A percentile compares a stretch with the other conserved stretches of the same genome.
These are phyloP conservation scores for Pachycephala philippinensis DNA, from an alignment of 2,113 vertebrate genomes.

Conservation along the genomic window DNA sequence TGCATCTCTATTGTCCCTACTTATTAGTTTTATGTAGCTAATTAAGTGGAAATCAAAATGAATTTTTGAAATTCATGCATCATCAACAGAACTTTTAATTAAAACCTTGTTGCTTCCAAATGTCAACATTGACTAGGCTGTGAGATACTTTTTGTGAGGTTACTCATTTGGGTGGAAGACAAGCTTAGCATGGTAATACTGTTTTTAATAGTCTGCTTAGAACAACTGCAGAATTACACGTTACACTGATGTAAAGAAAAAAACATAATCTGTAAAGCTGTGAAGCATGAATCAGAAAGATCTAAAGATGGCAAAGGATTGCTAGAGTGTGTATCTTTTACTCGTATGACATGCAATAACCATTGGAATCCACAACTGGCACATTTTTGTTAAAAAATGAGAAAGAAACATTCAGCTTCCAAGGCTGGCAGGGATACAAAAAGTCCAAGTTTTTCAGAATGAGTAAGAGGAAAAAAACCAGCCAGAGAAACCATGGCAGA, in stretches of 20 bases:
- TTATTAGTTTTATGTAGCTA: not conserved
- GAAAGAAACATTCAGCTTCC: not conserved
- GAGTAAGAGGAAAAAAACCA: not conserved
- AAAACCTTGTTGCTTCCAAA: not conserved
- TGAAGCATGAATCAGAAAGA: not conserved
- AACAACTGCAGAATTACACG: not conserved
- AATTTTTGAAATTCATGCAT: not conserved
- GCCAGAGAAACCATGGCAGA: not conserved
- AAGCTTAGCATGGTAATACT: not conserved
- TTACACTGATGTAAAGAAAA: not conserved
- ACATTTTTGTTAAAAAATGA: not conserved
- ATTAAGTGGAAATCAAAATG: not conserved
- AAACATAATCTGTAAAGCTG: not conserved
- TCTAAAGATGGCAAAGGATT: not conserved
- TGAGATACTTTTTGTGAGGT: not conserved
- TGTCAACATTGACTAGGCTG: not conserved
- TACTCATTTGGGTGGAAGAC: not conserved
- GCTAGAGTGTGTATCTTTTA: not conserved
- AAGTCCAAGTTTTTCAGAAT: not conserved
- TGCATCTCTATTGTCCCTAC: not conserved
- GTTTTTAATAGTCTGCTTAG: not conserved
- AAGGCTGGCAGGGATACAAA: not conserved
- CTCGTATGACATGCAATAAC: not conserved
- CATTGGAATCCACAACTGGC: not conserved
- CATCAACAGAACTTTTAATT: not conserved